phyloP scores from a whole-genome alignment of 2,113 vertebrate species.

The Lucifuga dentata region DNA sequence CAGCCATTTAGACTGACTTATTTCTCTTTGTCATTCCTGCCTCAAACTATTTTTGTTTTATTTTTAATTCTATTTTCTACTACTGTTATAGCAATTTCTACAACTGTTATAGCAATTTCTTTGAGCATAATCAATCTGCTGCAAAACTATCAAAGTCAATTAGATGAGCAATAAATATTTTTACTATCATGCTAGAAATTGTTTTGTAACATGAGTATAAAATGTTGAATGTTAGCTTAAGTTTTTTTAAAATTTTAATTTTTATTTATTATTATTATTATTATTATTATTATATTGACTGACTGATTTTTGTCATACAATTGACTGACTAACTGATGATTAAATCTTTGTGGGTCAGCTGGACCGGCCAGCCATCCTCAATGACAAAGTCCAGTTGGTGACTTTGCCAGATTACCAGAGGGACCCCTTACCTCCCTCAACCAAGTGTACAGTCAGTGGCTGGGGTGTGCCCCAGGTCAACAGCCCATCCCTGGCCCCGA shows the following conservation, averaged over 20 bases:
- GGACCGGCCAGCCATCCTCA: constrained; percentile 71
- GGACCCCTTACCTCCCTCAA: constrained; percentile 2
- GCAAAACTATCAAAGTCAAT: no score
- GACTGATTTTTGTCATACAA: constrained; percentile 7
- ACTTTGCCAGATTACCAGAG: constrained; percentile 38
- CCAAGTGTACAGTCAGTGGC: constrained; percentile 80
- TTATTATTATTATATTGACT: constrained; percentile 2
- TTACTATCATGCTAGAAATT: not conserved
- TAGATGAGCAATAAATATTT: not conserved
- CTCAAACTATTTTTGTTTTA: no score
- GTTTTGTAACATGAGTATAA: not conserved
- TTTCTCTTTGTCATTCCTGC: no score
- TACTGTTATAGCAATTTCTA: no score
- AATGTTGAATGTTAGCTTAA: no score
- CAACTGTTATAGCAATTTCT: no score
- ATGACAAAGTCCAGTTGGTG: constrained; percentile 43
- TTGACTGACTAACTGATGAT: constrained; percentile 13
- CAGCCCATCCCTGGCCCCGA: constrained; percentile 72
- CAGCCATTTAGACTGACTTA: no score
- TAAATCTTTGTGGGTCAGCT: constrained; percentile 64
- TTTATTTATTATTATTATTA: no score
- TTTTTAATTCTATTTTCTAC: no score
- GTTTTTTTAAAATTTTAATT: no score
- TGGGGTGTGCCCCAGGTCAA: constrained; percentile 81
- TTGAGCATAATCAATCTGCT: no score